A percentile compares a stretch with the other conserved stretches of the same genome.
These are phyloP conservation scores for Lacerta viridis DNA, from an alignment of 2,797 vertebrate genomes.

Conservation along the genomic window DNA sequence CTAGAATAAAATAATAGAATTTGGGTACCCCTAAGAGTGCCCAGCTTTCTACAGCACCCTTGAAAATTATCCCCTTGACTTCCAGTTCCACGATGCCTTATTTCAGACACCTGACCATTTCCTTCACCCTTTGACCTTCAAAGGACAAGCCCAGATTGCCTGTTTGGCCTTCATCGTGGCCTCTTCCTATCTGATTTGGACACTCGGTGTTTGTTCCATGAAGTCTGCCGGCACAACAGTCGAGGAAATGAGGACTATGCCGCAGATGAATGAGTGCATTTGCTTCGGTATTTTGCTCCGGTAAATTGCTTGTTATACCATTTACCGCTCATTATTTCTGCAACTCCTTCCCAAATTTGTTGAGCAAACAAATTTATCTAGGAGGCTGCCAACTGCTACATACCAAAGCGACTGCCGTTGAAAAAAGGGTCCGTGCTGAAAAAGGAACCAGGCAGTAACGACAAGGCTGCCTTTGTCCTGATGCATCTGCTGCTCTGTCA, in stretches of 20 bases:
- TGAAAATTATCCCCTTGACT: background rate
- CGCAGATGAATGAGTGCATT: slow-evolving; percentile 11
- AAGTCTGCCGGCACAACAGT: background rate
- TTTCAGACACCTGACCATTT: background rate
- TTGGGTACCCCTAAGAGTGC: background rate
- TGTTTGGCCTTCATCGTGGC: background rate
- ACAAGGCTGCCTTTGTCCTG: slow-evolving; percentile 51
- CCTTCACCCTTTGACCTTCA: background rate
- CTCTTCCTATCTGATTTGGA: background rate
- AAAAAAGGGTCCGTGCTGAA: background rate
- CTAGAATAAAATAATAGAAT: background rate
- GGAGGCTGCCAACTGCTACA: slow-evolving; percentile 6
- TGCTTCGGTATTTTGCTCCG: slow-evolving; percentile 14
- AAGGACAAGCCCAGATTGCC: background rate
- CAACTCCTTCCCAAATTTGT: accelerated
- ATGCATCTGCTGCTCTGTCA: slow-evolving; percentile 50
- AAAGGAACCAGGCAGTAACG: background rate
- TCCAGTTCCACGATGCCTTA: background rate
- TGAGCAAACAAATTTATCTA: background rate
- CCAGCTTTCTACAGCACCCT: background rate
- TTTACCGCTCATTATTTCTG: slow-evolving; percentile 7
- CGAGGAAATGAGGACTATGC: background rate
- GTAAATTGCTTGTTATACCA: slow-evolving; percentile 39
- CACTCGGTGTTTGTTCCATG: background rate
- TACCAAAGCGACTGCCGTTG: background rate